Evolutionary conservation across 2,888 invertebrate genomes (phyloP).

Genomic region (Euzetes globulus): DNA sequence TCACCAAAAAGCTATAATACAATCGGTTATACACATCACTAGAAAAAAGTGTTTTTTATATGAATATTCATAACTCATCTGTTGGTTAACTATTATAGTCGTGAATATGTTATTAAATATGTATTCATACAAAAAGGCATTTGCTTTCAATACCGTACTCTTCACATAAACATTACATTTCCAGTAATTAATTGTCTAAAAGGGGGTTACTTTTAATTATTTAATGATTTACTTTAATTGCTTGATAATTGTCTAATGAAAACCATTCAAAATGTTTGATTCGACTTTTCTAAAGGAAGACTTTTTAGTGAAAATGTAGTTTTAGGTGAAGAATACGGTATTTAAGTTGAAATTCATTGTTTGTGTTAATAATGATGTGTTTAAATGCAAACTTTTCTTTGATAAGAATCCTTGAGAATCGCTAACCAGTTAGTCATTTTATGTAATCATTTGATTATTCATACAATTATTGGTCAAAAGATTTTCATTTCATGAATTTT

Average conservation of each 20-base stretch:
- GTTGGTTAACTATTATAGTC: neutral
- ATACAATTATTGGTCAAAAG: neutral
- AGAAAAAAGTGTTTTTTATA: neutral
- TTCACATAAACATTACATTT: neutral
- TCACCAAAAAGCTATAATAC: constrained; percentile 4
- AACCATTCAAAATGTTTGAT: too few species aligned
- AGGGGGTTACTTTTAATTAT: too few species aligned
- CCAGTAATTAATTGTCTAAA: too few species aligned
- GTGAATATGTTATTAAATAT: too few species aligned
- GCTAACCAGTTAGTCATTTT: neutral
- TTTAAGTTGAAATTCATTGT: neutral
- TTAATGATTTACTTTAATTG: too few species aligned
- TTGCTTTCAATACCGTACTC: neutral
- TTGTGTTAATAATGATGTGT: neutral
- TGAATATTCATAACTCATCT: neutral
- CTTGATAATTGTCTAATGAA: too few species aligned
- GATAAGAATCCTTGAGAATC: neutral
- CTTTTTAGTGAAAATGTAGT: too few species aligned
- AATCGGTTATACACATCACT: neutral
- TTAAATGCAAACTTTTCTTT: neutral
- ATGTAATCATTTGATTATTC: neutral
- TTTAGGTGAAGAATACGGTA: too few species aligned
- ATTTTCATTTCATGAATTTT: neutral
- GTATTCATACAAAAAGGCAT: neutral
- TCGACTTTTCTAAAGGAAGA: too few species aligned